phyloP scores from a whole-genome alignment of 2,888 invertebrate genomes.

The Heteromurus nitidus region DNA sequence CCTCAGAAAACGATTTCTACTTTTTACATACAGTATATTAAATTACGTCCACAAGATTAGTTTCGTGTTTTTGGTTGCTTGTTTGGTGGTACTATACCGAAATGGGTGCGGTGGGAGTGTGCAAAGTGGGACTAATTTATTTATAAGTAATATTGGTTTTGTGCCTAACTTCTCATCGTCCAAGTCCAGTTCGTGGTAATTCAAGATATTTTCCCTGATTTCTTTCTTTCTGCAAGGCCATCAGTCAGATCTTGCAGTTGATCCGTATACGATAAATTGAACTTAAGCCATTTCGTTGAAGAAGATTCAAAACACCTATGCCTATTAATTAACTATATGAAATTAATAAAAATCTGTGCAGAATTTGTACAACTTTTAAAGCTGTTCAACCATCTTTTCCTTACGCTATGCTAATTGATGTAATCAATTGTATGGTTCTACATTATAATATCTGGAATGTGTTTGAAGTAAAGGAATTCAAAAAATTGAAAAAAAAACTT shows the following conservation, averaged over 20 bases:
- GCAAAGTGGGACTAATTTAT: constrained; percentile 11
- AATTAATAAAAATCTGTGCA: constrained; percentile 31
- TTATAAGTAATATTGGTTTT: not conserved
- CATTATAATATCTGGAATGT: not conserved
- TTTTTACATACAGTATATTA: no score
- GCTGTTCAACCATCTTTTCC: constrained; percentile 26
- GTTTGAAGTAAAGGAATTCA: not conserved
- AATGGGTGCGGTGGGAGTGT: constrained; percentile 23
- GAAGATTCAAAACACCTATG: not conserved
- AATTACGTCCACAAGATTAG: no score
- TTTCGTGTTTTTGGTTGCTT: constrained; percentile 7
- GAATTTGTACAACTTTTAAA: constrained; percentile 42
- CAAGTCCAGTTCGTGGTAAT: not conserved
- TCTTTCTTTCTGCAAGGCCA: constrained; percentile 3
- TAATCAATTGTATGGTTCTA: not conserved
- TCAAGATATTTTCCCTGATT: constrained; percentile 27
- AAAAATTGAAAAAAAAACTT: not conserved
- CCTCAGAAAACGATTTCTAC: no score
- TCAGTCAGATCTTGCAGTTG: constrained; percentile 32
- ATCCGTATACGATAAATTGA: constrained; percentile 38
- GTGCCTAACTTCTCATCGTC: not conserved
- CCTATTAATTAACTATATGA: not conserved
- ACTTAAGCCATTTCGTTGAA: not conserved
- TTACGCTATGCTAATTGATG: not conserved
- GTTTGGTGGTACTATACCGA: not conserved